Evolutionary conservation across 2,113 vertebrate species (phyloP).

Genomic region (Glareola pratincola): DNA sequence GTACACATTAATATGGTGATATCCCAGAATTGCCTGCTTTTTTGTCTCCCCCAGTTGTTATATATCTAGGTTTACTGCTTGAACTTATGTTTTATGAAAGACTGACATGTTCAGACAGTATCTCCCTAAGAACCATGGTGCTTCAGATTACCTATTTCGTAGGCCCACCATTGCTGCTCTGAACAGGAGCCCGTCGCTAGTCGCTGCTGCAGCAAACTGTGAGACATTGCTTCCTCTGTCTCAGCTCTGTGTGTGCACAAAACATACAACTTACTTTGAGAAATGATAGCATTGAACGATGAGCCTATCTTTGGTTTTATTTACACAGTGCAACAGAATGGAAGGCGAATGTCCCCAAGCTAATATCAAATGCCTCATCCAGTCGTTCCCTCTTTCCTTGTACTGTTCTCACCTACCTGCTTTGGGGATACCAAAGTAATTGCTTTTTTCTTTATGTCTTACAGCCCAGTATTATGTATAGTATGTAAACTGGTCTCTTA

Average conservation of each 20-base stretch:
- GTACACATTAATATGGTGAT: not conserved
- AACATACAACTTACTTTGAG: not conserved
- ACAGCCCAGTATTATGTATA: not conserved
- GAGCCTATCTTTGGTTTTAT: not conserved
- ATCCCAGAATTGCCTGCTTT: not conserved
- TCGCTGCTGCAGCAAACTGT: not conserved
- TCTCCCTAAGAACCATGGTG: not conserved
- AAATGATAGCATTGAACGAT: not conserved
- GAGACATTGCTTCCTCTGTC: not conserved
- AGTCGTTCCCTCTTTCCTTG: not conserved
- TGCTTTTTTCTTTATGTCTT: not conserved
- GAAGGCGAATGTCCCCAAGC: not conserved
- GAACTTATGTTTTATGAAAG: not conserved
- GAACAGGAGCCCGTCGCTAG: not conserved
- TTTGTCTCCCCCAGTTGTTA: not conserved
- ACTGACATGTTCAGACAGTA: not conserved
- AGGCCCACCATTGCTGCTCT: not conserved
- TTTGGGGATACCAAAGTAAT: not conserved
- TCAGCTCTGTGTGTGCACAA: not conserved
- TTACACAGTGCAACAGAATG: not conserved
- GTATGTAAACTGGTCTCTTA: not conserved
- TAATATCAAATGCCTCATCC: not conserved
- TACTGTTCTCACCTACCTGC: not conserved
- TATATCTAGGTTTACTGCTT: not conserved
- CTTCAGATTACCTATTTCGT: not conserved